Conservation (phyloP, 2,113 vertebrate genomes). For the Neolamprologus toae region DNA sequence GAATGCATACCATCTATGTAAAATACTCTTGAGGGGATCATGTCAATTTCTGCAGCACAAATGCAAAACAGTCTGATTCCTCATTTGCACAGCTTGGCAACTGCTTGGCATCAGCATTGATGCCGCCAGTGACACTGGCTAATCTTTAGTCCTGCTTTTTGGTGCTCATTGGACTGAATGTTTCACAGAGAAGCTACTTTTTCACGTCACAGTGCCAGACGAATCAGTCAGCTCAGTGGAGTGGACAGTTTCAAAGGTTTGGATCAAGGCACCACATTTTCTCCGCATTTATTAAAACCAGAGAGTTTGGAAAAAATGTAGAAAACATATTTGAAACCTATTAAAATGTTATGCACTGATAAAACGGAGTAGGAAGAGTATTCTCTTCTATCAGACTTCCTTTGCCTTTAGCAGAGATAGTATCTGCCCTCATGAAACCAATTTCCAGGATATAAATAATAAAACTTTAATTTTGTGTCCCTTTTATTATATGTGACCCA, state of each 20-base stretch:
- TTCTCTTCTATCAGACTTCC: neutral
- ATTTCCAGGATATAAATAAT: slow-evolving; percentile 75
- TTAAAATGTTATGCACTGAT: slow-evolving; percentile 25
- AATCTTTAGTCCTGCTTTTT: neutral
- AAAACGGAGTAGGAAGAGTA: neutral
- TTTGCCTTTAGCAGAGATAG: slow-evolving; percentile 41
- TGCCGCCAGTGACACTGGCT: neutral
- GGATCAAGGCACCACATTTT: neutral
- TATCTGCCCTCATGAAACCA: slow-evolving; percentile 62
- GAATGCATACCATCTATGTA: neutral
- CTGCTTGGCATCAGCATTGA: neutral
- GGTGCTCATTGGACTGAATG: neutral
- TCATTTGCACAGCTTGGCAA: neutral
- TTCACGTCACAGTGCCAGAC: neutral
- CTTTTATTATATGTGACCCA: slow-evolving; percentile 66
- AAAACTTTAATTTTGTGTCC: slow-evolving; percentile 68
- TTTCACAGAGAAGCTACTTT: neutral
- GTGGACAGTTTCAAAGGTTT: neutral
- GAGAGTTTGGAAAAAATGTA: neutral
- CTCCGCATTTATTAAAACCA: neutral
- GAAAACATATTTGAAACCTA: neutral
- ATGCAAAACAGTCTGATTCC: neutral
- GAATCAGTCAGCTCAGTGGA: neutral
- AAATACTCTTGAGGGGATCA: neutral
- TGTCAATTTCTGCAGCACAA: neutral